Conservation (phyloP, 2,888 invertebrate species). For the Rhamnusium bicolor region DNA sequence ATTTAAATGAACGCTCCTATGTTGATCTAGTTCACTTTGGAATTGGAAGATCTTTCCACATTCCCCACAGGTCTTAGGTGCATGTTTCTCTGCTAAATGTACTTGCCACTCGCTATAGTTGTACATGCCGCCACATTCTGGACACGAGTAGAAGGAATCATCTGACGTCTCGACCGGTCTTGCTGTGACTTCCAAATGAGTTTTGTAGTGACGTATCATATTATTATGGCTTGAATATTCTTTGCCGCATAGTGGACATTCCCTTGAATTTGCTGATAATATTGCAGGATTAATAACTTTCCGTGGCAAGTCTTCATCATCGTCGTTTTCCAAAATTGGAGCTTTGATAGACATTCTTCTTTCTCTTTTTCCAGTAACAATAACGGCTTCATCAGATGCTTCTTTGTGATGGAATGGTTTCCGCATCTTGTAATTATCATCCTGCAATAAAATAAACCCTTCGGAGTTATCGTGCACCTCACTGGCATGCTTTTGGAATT, state of each 20-base stretch:
- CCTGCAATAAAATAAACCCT: slow-evolving; percentile 62
- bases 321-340: slow-evolving; percentile 59
- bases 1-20: slow-evolving; percentile 78
- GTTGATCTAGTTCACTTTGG: slow-evolving; percentile 77
- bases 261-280: slow-evolving; percentile 49
- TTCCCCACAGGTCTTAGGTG: slow-evolving; percentile 75
- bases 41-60: slow-evolving; percentile 78
- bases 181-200: slow-evolving; percentile 44
- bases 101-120: slow-evolving; percentile 75
- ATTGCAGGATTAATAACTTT: slow-evolving; percentile 39
- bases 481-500: slow-evolving; percentile 65
- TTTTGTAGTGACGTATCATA: slow-evolving; percentile 75
- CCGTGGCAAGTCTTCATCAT: slow-evolving; percentile 36
- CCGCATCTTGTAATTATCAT: slow-evolving; percentile 59
- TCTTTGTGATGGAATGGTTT: slow-evolving; percentile 46
- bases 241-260: slow-evolving; percentile 75
- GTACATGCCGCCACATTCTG: slow-evolving; percentile 76
- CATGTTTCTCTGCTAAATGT: slow-evolving; percentile 74
- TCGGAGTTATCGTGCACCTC: slow-evolving; percentile 64
- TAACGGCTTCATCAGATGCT: slow-evolving; percentile 48
- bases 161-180: slow-evolving; percentile 63
- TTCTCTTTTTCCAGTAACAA: slow-evolving; percentile 47
- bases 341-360: slow-evolving; percentile 48
- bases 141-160: slow-evolving; percentile 75
- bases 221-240: slow-evolving; percentile 74